phyloP scores from a whole-genome alignment of 2,888 invertebrate species.

The Antheraea yamamai region DNA sequence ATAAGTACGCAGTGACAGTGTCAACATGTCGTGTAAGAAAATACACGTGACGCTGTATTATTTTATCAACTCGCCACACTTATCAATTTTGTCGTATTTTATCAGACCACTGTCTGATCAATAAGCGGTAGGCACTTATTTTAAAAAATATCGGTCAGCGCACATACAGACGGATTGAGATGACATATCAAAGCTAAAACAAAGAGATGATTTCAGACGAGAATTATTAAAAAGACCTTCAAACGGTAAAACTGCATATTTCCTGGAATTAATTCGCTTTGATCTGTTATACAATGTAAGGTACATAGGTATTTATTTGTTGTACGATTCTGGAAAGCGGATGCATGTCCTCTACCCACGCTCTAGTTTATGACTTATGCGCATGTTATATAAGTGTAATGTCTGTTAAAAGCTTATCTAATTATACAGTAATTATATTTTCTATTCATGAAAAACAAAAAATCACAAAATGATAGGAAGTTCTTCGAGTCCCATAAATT shows the following conservation, averaged over 20 bases:
- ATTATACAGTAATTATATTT: not conserved
- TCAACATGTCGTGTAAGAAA: slow-evolving; percentile 48
- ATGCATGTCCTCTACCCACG: slow-evolving; percentile 26
- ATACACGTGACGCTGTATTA: slow-evolving; percentile 38
- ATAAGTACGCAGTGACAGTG: slow-evolving; percentile 32
- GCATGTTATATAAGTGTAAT: slow-evolving; percentile 2
- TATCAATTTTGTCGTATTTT: slow-evolving; percentile 67
- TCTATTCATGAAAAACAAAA: not conserved
- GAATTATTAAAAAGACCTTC: slow-evolving; percentile 18
- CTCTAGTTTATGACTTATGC: slow-evolving; percentile 14
- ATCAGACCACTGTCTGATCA: slow-evolving; percentile 67
- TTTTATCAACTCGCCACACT: slow-evolving; percentile 66
- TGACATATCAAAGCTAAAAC: slow-evolving; percentile 18
- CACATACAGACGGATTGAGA: slow-evolving; percentile 14
- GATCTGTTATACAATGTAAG: slow-evolving; percentile 18
- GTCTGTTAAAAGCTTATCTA: not conserved
- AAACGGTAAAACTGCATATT: slow-evolving; percentile 19
- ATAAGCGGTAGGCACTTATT: slow-evolving; percentile 47
- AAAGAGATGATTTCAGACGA: slow-evolving; percentile 15
- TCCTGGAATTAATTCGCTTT: slow-evolving; percentile 18
- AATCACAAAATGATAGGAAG: not conserved
- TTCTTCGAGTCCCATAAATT: too few relatives aligned
- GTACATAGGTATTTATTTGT: slow-evolving; percentile 21
- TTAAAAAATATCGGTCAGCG: slow-evolving; percentile 12
- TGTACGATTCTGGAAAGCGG: slow-evolving; percentile 25